Conservation (phyloP, 1,140 invertebrate genomes). For the Paracyclopina nana region DNA sequence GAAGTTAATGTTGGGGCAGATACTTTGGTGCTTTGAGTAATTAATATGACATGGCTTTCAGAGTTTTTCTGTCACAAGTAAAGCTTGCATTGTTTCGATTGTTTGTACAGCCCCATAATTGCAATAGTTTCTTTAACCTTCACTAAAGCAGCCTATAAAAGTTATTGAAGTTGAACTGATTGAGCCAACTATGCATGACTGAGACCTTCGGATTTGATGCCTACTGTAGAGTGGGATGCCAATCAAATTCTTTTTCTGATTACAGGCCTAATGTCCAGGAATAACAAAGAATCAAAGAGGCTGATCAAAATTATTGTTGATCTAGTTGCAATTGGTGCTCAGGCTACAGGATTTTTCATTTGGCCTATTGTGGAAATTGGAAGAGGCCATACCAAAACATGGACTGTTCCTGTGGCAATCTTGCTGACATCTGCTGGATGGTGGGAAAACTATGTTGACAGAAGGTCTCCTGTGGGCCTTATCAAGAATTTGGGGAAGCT, state of each 20-base stretch:
- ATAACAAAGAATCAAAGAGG: slow-evolving; percentile 52
- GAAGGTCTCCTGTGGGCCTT: slow-evolving; percentile 8
- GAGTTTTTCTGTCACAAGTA: too few species aligned
- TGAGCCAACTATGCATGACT: slow-evolving; percentile 22
- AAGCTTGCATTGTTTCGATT: too few species aligned
- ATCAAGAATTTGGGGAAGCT: slow-evolving; percentile 55
- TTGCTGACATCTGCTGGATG: slow-evolving; percentile 71
- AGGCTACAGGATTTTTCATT: slow-evolving; percentile 66
- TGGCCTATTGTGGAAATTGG: slow-evolving; percentile 46
- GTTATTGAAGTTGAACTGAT: neutral
- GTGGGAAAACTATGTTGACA: slow-evolving; percentile 90
- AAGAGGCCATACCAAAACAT: slow-evolving; percentile 28
- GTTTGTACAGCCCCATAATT: too few species aligned
- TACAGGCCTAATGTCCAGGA: slow-evolving; percentile 50
- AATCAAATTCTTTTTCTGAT: too few species aligned
- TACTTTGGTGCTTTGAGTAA: too few species aligned
- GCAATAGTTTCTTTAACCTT: neutral
- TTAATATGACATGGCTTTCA: too few species aligned
- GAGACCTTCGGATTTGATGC: too few species aligned
- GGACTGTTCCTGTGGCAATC: slow-evolving; percentile 61
- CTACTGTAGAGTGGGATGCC: too few species aligned
- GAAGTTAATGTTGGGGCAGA: too few species aligned
- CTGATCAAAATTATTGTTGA: slow-evolving; percentile 60
- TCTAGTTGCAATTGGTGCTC: slow-evolving; percentile 53
- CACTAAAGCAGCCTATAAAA: neutral